phyloP scores from a whole-genome alignment of 1,140 invertebrate species.

The Solenopsis fugax region DNA sequence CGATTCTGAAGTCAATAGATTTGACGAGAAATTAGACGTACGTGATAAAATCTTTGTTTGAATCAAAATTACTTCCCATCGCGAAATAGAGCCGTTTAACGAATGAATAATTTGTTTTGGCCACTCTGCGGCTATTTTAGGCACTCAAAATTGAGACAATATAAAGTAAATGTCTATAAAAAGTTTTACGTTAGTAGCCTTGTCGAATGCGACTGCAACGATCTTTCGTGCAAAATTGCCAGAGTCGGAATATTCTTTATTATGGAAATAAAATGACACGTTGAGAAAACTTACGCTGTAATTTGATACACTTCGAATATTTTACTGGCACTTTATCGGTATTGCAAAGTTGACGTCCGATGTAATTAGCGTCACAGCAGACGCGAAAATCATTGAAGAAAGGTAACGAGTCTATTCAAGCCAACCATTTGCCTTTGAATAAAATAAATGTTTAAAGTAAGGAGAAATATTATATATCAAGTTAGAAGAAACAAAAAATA shows the following conservation, averaged over 20 bases:
- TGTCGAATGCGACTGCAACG: slow-evolving; percentile 2
- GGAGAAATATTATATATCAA: not conserved
- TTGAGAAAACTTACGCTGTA: slow-evolving; percentile 17
- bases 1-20: not conserved
- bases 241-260: slow-evolving; percentile 45
- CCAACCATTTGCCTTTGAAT: no score
- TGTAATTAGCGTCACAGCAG: slow-evolving; percentile 40
- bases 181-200: slow-evolving; percentile 24
- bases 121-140: not conserved
- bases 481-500: slow-evolving; percentile 5
- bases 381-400: slow-evolving; percentile 13
- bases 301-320: slow-evolving; percentile 43
- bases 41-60: not conserved
- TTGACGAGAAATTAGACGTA: not conserved
- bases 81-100: not conserved
- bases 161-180: slow-evolving; percentile 8
- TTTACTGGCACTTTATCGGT: not conserved
- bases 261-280: slow-evolving; percentile 25
- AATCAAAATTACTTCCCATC: not conserved
- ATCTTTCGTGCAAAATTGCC: not conserved
- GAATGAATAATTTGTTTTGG: not conserved
- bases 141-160: not conserved
- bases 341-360: slow-evolving; percentile 41
- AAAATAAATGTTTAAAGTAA: not conserved
- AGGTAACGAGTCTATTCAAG: not conserved